Percentiles rank a stretch among this genome's conserved stretches.
Evolutionary conservation across 2,113 vertebrate genomes (phyloP).

Genomic region (Zosterops lateralis): DNA sequence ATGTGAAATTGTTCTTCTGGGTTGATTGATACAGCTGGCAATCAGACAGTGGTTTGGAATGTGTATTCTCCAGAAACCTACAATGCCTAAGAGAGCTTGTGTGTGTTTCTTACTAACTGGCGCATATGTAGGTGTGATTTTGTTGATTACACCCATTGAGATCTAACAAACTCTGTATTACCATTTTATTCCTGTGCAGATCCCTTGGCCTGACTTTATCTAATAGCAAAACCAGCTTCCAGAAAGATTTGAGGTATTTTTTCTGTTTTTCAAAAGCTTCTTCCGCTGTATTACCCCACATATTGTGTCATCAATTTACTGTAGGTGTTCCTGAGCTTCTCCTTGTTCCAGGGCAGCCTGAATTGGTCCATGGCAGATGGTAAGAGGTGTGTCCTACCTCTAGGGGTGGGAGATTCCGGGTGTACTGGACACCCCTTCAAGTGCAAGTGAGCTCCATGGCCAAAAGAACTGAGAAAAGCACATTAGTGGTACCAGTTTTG

Average conservation of each 20-base stretch:
- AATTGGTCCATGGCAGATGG: not conserved
- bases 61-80: not conserved
- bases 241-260: not conserved
- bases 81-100: not conserved
- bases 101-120: not conserved
- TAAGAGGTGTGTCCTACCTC: not conserved
- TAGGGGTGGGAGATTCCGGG: not conserved
- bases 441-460: rapidly evolving
- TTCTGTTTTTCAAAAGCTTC: not conserved
- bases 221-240: not conserved
- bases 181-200: not conserved
- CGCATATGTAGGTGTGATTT: not conserved
- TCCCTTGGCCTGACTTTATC: not conserved
- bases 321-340: not conserved
- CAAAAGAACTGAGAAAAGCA: not conserved
- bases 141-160: not conserved
- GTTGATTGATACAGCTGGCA: not conserved
- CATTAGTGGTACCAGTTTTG: not conserved
- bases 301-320: not conserved
- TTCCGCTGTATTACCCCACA: not conserved
- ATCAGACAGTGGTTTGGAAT: not conserved
- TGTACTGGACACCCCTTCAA: too few relatives aligned
- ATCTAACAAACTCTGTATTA: not conserved
- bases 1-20: not conserved
- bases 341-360: not conserved